These are phyloP conservation scores for Tetragonisca angustula DNA, from an alignment of 2,888 invertebrate species.

Conservation along the genomic window DNA sequence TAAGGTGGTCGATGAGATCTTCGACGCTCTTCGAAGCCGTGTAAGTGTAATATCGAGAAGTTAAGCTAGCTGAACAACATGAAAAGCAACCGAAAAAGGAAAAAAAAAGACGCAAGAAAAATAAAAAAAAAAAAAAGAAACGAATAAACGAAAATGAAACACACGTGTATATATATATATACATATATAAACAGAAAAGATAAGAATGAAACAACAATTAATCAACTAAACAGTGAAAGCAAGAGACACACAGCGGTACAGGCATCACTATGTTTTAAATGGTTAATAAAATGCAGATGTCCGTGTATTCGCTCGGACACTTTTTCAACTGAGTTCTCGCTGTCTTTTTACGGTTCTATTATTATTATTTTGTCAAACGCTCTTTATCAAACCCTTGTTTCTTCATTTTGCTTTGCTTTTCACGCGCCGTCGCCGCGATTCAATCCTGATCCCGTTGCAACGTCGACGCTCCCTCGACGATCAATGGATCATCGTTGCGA, in stretches of 20 bases:
- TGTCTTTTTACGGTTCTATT: conserved; percentile 55
- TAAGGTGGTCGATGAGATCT: conserved; percentile 77
- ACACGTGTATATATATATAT: background rate
- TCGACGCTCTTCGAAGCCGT: conserved; percentile 51
- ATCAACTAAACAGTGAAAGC: conserved; percentile 20
- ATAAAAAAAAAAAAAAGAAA: conserved; percentile 35
- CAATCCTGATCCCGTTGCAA: background rate
- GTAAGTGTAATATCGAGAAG: conserved; percentile 64
- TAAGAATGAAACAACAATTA: background rate
- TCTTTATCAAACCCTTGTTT: conserved; percentile 15
- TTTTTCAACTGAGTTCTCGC: conserved; percentile 68
- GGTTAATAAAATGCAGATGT: conserved; percentile 76
- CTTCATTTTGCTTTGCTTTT: conserved; percentile 5
- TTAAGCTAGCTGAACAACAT: conserved; percentile 61
- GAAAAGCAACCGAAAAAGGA: conserved; percentile 54
- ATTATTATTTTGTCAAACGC: conserved; percentile 46
- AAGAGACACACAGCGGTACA: conserved; percentile 56
- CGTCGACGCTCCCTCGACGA: background rate
- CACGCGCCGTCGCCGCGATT: conserved; percentile 8
- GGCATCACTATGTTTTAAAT: conserved; percentile 70
- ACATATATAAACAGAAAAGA: background rate
- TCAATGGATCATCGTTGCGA: background rate
- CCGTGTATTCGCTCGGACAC: conserved; percentile 65
- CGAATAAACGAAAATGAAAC: conserved; percentile 4
- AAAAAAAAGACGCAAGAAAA: conserved; percentile 42